phyloP scores from a whole-genome alignment of 2,888 invertebrate species.

The Ceriagrion tenellum region DNA sequence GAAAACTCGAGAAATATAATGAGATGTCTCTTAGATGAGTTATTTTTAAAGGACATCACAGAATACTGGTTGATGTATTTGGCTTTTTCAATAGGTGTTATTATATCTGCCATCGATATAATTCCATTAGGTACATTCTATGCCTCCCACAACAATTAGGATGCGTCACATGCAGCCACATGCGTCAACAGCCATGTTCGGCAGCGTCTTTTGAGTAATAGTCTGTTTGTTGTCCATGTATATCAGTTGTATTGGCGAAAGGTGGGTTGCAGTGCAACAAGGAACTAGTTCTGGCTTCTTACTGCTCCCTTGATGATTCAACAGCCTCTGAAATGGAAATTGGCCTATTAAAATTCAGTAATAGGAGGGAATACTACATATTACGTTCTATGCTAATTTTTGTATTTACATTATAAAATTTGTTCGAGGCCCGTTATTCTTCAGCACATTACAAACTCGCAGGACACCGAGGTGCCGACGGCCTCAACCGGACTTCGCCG shows the following conservation, averaged over 20 bases:
- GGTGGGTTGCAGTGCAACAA: constrained; percentile 92
- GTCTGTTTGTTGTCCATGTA: constrained; percentile 90
- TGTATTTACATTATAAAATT: no score
- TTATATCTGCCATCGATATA: constrained; percentile 31
- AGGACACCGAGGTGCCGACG: no score
- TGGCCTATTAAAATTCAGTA: constrained; percentile 69
- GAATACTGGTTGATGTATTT: constrained; percentile 38
- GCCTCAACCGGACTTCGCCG: no score
- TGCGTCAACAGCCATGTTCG: constrained; percentile 94
- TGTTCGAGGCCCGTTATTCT: no score
- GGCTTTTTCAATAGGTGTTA: neutral
- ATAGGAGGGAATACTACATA: no score
- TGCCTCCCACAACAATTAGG: neutral
- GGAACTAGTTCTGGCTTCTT: constrained; percentile 85
- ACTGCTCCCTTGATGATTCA: constrained; percentile 76
- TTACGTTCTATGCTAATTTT: no score
- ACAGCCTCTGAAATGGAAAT: constrained; percentile 81
- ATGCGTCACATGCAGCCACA: constrained; percentile 89
- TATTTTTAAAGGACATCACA: constrained; percentile 5
- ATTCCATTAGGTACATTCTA: neutral
- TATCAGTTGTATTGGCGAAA: constrained; percentile 88
- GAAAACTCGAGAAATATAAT: neutral
- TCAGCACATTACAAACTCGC: no score
- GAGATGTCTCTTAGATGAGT: neutral
- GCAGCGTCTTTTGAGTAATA: constrained; percentile 88